Conservation (phyloP, 2,888 invertebrate species). For the Nephrotoma flavescens region DNA sequence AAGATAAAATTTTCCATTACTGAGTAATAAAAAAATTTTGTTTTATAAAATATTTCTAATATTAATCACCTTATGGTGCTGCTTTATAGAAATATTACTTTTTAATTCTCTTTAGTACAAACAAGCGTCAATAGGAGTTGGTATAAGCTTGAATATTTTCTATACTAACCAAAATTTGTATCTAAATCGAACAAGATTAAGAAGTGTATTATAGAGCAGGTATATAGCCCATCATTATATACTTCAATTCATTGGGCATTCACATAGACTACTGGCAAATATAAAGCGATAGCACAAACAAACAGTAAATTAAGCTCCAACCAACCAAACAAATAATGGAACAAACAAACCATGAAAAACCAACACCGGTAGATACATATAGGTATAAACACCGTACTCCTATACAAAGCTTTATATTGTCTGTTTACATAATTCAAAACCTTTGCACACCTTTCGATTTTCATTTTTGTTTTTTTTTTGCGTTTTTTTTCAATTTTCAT, state of each 20-base stretch:
- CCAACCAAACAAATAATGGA: not conserved
- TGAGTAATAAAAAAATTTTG: too few species aligned
- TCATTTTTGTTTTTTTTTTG: not conserved
- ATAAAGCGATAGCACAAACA: not conserved
- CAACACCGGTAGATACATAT: not conserved
- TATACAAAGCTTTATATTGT: not conserved
- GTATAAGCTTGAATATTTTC: too few species aligned
- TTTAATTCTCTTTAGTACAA: too few species aligned
- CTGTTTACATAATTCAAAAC: not conserved
- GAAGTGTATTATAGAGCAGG: too few species aligned
- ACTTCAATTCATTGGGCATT: not conserved
- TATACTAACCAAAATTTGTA: too few species aligned
- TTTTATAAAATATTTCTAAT: too few species aligned
- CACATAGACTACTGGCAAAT: not conserved
- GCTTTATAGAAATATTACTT: too few species aligned
- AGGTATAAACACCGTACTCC: not conserved
- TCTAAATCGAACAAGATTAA: too few species aligned
- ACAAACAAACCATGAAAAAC: not conserved
- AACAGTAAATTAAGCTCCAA: not conserved
- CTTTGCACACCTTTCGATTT: not conserved
- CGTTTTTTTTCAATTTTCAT: not conserved
- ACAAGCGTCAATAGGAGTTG: too few species aligned
- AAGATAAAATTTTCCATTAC: too few species aligned
- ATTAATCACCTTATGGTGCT: too few species aligned
- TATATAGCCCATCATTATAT: not conserved